A percentile compares a stretch with the other conserved stretches of the same genome.
These are phyloP conservation scores for Poeciliopsis retropinna DNA, from an alignment of 2,113 vertebrate genomes.

Conservation along the genomic window DNA sequence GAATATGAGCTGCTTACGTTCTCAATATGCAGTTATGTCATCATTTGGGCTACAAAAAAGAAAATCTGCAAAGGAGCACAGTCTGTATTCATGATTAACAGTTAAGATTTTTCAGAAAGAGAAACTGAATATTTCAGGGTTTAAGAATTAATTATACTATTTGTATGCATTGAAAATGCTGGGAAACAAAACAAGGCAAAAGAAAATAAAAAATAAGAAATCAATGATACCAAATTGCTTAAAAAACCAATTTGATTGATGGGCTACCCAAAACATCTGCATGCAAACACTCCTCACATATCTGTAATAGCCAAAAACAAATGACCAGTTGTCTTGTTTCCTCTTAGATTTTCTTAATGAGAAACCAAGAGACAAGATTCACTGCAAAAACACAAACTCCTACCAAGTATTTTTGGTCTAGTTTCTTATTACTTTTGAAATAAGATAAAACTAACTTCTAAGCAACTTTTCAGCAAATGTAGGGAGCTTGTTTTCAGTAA, in stretches of 20 bases:
- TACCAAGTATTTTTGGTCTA: no score
- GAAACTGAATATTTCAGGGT: constrained; percentile 34
- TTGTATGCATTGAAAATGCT: constrained; percentile 32
- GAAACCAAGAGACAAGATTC: constrained; percentile 46
- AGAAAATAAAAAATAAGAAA: constrained; percentile 36
- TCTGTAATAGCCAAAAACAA: constrained; percentile 60
- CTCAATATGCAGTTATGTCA: constrained; percentile 4
- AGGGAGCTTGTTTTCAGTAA: no score
- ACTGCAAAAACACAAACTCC: no score
- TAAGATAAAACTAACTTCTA: no score
- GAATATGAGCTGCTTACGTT: constrained; percentile 27
- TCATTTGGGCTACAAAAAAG: constrained; percentile 2
- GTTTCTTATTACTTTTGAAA: no score
- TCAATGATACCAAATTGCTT: constrained; percentile 46
- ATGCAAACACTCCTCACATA: constrained; percentile 76
- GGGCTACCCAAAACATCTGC: constrained; percentile 68
- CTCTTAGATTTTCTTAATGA: constrained; percentile 49
- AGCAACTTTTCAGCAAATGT: no score
- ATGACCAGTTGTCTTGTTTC: constrained; percentile 43
- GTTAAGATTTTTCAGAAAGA: constrained; percentile 21
- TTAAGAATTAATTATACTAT: constrained; percentile 38
- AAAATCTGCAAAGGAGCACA: not conserved
- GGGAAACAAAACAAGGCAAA: constrained; percentile 32
- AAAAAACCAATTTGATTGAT: constrained; percentile 59
- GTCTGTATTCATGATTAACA: constrained; percentile 14